Conservation (phyloP, 2,888 invertebrate genomes). For the Agrotis exclamationis region DNA sequence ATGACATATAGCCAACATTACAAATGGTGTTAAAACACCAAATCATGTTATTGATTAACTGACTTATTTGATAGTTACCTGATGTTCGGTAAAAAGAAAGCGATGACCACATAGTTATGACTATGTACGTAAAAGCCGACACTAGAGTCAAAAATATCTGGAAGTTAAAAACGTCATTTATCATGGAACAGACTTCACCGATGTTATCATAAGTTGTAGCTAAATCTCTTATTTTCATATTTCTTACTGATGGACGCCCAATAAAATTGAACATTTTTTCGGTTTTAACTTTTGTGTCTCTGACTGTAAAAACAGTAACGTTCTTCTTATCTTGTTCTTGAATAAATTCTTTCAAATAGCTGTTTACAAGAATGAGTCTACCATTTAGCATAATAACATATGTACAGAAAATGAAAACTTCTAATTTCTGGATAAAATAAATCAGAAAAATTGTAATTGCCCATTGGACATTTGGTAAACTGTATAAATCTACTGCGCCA, state of each 20-base stretch:
- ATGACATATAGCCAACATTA: constrained; percentile 73
- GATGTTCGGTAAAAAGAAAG: constrained; percentile 71
- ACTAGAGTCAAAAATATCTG: constrained; percentile 79
- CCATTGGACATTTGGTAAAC: constrained; percentile 37
- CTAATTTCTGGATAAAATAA: constrained; percentile 73
- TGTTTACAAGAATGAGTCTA: constrained; percentile 75
- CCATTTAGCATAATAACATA: constrained; percentile 71
- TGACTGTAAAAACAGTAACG: constrained; percentile 67
- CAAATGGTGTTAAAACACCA: constrained; percentile 74
- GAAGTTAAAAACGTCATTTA: constrained; percentile 79
- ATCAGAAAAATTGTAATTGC: constrained; percentile 61
- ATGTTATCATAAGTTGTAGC: constrained; percentile 75
- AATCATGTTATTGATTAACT: constrained; percentile 68
- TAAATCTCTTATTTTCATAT: constrained; percentile 75
- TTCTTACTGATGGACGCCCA: constrained; percentile 68
- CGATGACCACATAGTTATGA: constrained; percentile 77
- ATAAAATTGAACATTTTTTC: constrained; percentile 68
- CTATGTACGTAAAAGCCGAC: constrained; percentile 76
- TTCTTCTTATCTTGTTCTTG: constrained; percentile 66
- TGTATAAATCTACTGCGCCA: constrained; percentile 58
- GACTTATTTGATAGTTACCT: constrained; percentile 49
- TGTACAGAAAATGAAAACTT: constrained; percentile 74
- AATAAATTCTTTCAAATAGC: constrained; percentile 71
- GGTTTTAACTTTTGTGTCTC: constrained; percentile 55
- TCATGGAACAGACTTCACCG: constrained; percentile 72